Conservation (phyloP, 2,113 vertebrate species). For the Silurus glanis region DNA sequence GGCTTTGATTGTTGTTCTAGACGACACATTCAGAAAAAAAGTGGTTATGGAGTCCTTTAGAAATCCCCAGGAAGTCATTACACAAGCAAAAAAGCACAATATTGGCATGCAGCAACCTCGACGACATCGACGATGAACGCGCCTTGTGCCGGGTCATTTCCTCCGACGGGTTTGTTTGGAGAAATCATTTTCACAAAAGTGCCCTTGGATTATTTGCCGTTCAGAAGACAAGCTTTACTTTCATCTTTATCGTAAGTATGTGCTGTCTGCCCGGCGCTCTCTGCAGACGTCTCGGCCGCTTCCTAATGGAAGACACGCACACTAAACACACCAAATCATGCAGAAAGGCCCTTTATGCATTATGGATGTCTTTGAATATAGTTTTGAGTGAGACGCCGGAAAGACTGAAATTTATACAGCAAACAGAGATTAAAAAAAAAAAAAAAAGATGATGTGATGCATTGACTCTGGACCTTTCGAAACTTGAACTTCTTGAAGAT, state of each 20-base stretch:
- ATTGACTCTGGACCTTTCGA: neutral
- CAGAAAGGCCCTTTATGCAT: constrained; percentile 51
- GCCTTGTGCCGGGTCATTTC: constrained; percentile 23
- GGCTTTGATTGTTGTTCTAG: constrained; percentile 9
- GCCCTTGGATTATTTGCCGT: constrained; percentile 17
- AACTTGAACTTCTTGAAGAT: neutral
- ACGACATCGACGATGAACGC: neutral
- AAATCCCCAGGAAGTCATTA: constrained; percentile 4
- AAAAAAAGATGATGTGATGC: constrained; percentile 52
- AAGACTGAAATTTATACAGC: constrained; percentile 45
- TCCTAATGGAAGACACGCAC: constrained; percentile 42
- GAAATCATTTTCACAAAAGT: constrained; percentile 35
- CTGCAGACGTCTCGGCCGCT: constrained; percentile 43
- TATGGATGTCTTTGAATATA: constrained; percentile 51
- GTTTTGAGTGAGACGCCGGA: constrained; percentile 45
- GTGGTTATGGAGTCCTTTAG: neutral
- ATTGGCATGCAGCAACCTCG: constrained; percentile 5
- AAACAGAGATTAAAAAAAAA: constrained; percentile 28
- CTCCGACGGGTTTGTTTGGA: constrained; percentile 37
- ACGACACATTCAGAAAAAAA: neutral
- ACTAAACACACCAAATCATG: constrained; percentile 42
- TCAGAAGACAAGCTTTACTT: constrained; percentile 36
- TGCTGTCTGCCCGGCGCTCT: constrained; percentile 41
- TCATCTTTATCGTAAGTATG: constrained; percentile 38
- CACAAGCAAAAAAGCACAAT: neutral